A percentile compares a stretch with the other conserved stretches of the same genome.
These are phyloP conservation scores for Montipora efflorescens DNA, from an alignment of 64 coral and sea anemone species.

Conservation along the genomic window DNA sequence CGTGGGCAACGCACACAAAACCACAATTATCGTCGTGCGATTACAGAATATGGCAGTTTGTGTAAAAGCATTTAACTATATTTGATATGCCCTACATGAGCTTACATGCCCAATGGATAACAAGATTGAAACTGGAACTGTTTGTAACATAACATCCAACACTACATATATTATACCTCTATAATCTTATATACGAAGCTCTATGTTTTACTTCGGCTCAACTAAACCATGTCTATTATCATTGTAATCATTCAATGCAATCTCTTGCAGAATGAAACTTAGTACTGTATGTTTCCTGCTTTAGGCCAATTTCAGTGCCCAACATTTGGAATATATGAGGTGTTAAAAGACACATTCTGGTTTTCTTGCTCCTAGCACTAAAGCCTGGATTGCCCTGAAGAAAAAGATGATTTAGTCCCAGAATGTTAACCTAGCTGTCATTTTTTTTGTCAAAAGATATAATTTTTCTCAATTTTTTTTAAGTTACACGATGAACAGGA, in stretches of 20 bases:
- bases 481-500: background rate
- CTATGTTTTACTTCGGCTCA: background rate
- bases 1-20: background rate
- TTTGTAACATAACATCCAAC: background rate
- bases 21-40: background rate
- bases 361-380: too few species aligned
- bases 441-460: background rate
- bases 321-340: background rate
- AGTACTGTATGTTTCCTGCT: background rate
- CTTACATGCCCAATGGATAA: constrained; percentile 8
- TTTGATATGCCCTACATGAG: background rate
- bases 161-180: background rate
- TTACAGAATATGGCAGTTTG: background rate
- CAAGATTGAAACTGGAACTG: background rate
- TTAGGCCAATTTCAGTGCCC: background rate
- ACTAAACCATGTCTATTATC: background rate
- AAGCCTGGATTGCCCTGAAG: background rate
- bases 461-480: background rate
- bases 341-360: background rate
- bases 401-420: background rate
- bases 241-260: background rate
- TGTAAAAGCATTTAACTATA: background rate
- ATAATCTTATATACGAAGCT: background rate
- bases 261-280: background rate
- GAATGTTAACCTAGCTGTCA: background rate